phyloP scores from a whole-genome alignment of 2,797 vertebrate species.

The Avahi laniger region DNA sequence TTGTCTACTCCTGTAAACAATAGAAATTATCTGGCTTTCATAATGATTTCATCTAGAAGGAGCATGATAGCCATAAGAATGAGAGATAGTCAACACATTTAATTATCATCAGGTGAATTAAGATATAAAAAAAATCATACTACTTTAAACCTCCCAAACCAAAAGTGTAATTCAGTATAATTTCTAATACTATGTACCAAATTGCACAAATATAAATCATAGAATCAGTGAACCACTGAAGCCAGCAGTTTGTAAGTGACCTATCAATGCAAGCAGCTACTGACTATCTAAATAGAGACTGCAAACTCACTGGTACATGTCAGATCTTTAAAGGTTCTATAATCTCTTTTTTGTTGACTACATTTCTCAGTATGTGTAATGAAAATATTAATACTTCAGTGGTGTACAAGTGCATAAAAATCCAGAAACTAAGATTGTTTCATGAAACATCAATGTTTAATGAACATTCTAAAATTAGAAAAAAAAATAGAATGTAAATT shows the following conservation, averaged over 20 bases:
- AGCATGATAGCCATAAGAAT: conserved; percentile 14
- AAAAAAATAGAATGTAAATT: not conserved
- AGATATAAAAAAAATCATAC: conserved; percentile 7
- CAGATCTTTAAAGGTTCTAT: conserved; percentile 7
- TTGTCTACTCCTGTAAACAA: conserved; percentile 33
- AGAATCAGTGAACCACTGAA: conserved; percentile 25
- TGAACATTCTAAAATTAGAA: not conserved
- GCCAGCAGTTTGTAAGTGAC: conserved; percentile 31
- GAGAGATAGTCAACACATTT: conserved; percentile 1
- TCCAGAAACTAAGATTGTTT: not conserved
- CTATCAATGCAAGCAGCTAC: conserved; percentile 54
- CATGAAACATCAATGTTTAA: not conserved
- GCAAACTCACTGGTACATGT: conserved; percentile 20
- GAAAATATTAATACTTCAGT: not conserved
- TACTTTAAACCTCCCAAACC: conserved; percentile 13
- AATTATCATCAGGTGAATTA: not conserved
- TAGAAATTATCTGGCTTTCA: conserved; percentile 28
- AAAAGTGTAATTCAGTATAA: conserved; percentile 38
- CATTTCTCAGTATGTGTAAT: conserved; percentile 24
- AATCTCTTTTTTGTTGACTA: conserved; percentile 39
- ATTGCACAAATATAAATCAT: conserved; percentile 58
- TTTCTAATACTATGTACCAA: conserved; percentile 62
- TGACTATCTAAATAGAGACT: conserved; percentile 46
- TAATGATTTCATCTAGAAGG: conserved; percentile 51
- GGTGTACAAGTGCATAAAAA: not conserved